Evolutionary conservation across 2,113 vertebrate species (phyloP), one percentile per base, ranked within the genome.

Genomic region (Verasper variegatus): DNA sequence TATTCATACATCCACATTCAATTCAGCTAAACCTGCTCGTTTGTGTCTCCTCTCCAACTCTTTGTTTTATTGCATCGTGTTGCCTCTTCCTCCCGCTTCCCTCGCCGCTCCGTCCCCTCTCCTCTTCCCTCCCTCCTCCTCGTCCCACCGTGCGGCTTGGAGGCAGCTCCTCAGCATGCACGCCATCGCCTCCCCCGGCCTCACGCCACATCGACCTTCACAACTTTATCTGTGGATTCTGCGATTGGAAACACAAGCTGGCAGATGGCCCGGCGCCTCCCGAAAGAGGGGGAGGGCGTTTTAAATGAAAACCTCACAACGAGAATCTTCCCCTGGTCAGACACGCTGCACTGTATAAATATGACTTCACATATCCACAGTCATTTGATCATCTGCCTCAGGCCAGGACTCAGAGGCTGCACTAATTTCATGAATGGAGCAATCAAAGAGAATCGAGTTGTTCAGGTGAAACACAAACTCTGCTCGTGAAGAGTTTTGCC

Each of bases 141-240:
- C 24, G 49, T 55, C 82, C 64, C 64, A 35, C 69, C 73, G 68
- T 31, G 71, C 61, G 68, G 42, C 70, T 40, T 57, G 76, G 56
- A 86, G 84, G 82, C 62, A 83, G 78, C 83, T 85, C 71, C 74
- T 92, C 86, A 87, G 80, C 88, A 91, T 87, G 78, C 85, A 89
- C 0, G 6, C 56, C 68, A 6, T 51, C 45, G 6, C 81, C 77
- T 87, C 81, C 23, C 40, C 12, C 40, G 40, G 40, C 40, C 40
- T 42, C 40, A 42, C 57, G 1, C 84, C 68, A n/a, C 68, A 71
- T 80, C 57, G 80, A 91, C 91, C 89, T 92, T 90, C 89, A 88
- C 76, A 81, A 82, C 83, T 88, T 84, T 86, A 88, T 90, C 86
- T 67, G 31, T 17, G 61, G 47, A 72, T 75, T 82, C 52, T 55